Conservation (phyloP, 2,797 vertebrate species). For the Arctocebus calabarensis region DNA sequence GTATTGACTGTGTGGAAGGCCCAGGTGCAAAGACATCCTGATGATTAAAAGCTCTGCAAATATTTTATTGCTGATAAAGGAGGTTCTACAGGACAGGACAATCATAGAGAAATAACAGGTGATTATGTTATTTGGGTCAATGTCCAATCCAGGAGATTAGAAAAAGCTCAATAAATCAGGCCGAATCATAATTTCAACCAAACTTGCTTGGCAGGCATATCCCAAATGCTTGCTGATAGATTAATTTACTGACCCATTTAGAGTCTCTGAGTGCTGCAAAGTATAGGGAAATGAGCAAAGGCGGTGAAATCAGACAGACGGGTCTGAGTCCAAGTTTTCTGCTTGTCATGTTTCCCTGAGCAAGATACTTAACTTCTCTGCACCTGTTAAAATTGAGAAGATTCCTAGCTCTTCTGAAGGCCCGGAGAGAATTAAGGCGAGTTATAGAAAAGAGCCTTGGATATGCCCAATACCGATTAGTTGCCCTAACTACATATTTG, state of each 20-base stretch:
- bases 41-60: background rate
- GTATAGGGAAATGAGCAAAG: background rate
- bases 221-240: background rate
- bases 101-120: background rate
- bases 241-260: background rate
- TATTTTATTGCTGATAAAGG: background rate
- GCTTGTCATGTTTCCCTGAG: background rate
- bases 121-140: slow-evolving; percentile 19
- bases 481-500: background rate
- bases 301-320: background rate
- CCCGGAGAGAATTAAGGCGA: rapidly evolving
- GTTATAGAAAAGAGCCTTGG: background rate
- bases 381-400: background rate
- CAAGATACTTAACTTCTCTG: background rate
- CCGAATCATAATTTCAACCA: slow-evolving; percentile 1
- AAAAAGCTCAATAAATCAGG: background rate
- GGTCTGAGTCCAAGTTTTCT: background rate
- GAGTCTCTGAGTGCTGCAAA: background rate
- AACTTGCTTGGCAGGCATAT: background rate
- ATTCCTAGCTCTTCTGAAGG: background rate
- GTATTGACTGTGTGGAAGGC: background rate
- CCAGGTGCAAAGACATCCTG: background rate
- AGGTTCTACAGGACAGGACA: background rate
- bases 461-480: background rate
- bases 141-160: slow-evolving; percentile 29